Evolutionary conservation across 2,797 vertebrate species (phyloP), one percentile per base, ranked within the genome.

Genomic region (Sparidentex hasta): DNA sequence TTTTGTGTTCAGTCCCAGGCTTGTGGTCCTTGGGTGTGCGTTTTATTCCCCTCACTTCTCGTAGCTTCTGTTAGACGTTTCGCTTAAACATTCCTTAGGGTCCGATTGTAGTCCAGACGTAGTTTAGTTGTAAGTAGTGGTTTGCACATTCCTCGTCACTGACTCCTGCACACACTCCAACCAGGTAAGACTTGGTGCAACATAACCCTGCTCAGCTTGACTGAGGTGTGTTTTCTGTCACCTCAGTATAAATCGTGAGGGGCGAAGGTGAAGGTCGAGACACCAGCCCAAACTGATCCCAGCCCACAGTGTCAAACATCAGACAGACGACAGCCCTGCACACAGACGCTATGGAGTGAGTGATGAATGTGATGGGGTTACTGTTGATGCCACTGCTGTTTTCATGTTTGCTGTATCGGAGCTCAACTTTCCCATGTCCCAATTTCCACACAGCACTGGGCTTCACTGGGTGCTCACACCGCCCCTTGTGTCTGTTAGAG

Each of bases 261-360:
- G 92, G 92, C 77, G 89, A 90, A 89, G 89, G 87, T 89, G 89
- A 93, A 91, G 93, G 87, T 93, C 90, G 48, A 88, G 90, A 94
- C 93, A 93, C 90, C 88, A 87, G 88, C 88, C 92, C 90, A 87
- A 93, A 93, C 90, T 88, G 91, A 94, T 73, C 80, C 92, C 88
- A 90, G 80, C 75, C 89, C 87, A 81, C 93, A 93, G 93, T 87
- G 90, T 92, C 90, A 92, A 65, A 94, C 87, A 57, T 82, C 92
- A 90, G 88, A 88, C 93, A 90, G 94, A 94, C 90, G 87, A 84
- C 93, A 81, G 29, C 88, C 93, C 93, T 81, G 83, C 93, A 91
- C 88, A 90, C 93, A 93, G 91, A 92, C 92, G 87, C 85, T 86
- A 95, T 95, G 94, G 94, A 95, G 94, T 95, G 94, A 95, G 94